Evolutionary conservation across 2,113 vertebrate genomes (phyloP).

Genomic region (Emydocephalus ijimae): DNA sequence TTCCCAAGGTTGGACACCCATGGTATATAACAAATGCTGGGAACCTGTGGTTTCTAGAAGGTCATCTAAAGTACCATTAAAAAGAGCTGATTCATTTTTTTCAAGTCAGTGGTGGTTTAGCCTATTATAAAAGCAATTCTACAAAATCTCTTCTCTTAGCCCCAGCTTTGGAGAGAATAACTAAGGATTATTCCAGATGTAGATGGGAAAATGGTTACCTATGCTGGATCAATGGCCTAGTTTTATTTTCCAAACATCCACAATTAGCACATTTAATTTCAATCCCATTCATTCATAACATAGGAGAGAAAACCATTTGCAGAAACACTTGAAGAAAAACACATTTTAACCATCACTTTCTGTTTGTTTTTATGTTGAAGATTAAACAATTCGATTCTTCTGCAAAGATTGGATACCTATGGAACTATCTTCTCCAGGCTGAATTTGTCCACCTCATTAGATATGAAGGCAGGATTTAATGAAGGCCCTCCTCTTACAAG

Average conservation of each 20-base stretch:
- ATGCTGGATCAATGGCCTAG: neutral
- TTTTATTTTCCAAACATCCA: neutral
- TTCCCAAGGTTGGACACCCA: no score
- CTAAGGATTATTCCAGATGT: neutral
- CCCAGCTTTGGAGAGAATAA: neutral
- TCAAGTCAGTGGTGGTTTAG: neutral
- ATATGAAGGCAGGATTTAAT: neutral
- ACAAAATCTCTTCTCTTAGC: neutral
- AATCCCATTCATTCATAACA: neutral
- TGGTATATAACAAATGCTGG: neutral
- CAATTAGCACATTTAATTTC: neutral
- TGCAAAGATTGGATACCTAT: neutral
- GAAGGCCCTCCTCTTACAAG: neutral
- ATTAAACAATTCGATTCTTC: neutral
- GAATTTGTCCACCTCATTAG: neutral
- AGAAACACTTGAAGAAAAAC: neutral
- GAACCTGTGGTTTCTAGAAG: neutral
- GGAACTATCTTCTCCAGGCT: neutral
- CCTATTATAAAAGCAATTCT: neutral
- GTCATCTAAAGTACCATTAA: no score
- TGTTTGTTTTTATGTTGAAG: neutral
- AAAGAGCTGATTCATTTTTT: neutral
- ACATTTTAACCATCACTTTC: neutral
- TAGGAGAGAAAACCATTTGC: neutral
- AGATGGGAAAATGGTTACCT: neutral